Evolutionary conservation across 2,797 vertebrate genomes (phyloP).

Genomic region (Nyctibius grandis): DNA sequence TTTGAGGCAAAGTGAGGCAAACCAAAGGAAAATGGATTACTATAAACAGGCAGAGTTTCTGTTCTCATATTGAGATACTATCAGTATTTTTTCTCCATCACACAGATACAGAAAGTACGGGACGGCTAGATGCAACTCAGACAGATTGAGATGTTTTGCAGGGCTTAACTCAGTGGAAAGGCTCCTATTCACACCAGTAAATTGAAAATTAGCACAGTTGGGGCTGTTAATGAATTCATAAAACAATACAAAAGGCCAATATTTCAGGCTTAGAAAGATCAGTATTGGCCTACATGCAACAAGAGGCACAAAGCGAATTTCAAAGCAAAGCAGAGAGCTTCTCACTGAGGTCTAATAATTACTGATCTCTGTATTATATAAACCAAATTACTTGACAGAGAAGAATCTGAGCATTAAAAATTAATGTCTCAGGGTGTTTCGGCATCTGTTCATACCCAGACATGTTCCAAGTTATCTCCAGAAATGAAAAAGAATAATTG

Average conservation of each 20-base stretch:
- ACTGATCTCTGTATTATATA: background rate
- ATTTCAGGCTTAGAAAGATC: background rate
- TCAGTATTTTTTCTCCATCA: background rate
- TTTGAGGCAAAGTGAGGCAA: background rate
- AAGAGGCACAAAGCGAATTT: background rate
- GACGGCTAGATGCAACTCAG: background rate
- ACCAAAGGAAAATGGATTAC: background rate
- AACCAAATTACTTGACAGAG: background rate
- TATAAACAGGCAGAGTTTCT: background rate
- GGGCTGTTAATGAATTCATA: background rate
- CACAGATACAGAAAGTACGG: background rate
- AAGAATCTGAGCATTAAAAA: constrained; percentile 14
- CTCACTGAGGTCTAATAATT: background rate
- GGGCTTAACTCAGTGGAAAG: background rate
- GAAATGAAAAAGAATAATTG: constrained; percentile 39
- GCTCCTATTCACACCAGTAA: background rate
- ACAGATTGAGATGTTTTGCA: background rate
- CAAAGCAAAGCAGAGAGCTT: background rate
- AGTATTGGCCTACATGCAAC: background rate
- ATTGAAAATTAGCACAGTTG: background rate
- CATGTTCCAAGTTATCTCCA: constrained; percentile 10
- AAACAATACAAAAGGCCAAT: background rate
- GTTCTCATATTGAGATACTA: background rate
- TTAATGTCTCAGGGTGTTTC: background rate
- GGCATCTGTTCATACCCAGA: background rate